Percentiles rank a stretch among this genome's conserved stretches.
phyloP scores from a whole-genome alignment of 2,888 invertebrate species.

The Caenorhabditis becei region DNA sequence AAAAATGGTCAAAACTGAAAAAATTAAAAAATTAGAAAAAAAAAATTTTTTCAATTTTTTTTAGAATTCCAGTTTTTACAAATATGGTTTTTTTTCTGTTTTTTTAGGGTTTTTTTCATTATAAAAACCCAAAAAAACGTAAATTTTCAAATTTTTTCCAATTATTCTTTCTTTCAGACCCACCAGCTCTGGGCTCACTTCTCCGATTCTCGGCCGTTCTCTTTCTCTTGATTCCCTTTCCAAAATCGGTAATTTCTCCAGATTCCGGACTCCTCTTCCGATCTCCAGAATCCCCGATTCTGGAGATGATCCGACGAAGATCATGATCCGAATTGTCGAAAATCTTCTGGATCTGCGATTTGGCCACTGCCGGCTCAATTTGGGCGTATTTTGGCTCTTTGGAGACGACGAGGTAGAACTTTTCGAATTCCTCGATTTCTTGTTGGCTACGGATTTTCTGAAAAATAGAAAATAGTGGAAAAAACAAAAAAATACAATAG shows the following conservation, averaged over 20 bases:
- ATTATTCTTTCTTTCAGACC: too few species aligned
- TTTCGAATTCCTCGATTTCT: constrained; percentile 20
- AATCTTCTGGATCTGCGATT: constrained; percentile 12
- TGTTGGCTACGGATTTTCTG: neutral
- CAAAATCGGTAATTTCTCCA: too few species aligned
- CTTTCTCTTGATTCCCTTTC: too few species aligned
- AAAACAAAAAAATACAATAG: too few species aligned
- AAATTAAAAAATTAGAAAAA: too few species aligned
- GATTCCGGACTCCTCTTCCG: too few species aligned
- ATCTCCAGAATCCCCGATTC: constrained; percentile 8
- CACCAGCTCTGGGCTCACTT: neutral
- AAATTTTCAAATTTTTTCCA: neutral
- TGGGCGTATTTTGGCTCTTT: constrained; percentile 11
- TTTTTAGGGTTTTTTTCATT: too few species aligned
- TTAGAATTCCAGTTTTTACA: too few species aligned
- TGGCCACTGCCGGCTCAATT: constrained; percentile 11
- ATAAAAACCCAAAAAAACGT: too few species aligned
- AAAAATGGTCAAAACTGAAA: too few species aligned
- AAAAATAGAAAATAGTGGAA: neutral
- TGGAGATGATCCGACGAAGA: constrained; percentile 14
- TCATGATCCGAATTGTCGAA: constrained; percentile 20
- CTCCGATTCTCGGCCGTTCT: neutral
- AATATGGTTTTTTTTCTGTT: too few species aligned
- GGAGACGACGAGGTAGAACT: constrained; percentile 14
- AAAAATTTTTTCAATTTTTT: too few species aligned